Evolutionary conservation across 2,888 invertebrate species (phyloP).

Genomic region (Scaptomyza flava): DNA sequence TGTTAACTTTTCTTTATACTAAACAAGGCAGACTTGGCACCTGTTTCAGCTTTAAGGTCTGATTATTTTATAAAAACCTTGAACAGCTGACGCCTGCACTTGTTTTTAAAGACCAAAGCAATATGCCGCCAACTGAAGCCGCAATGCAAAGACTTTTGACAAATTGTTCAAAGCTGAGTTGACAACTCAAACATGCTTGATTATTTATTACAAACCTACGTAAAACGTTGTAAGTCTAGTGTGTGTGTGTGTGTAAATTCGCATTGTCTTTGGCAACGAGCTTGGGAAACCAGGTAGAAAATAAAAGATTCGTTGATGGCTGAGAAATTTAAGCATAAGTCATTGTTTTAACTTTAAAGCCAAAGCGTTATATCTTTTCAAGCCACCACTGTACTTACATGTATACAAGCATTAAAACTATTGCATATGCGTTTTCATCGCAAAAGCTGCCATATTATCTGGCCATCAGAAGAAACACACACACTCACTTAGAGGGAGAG

Average conservation of each 20-base stretch:
- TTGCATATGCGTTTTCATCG: conserved; percentile 19
- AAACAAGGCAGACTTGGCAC: conserved; percentile 6
- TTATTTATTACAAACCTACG: conserved; percentile 65
- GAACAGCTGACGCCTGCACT: conserved; percentile 19
- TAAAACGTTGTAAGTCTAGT: conserved; percentile 13
- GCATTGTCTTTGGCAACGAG: conserved; percentile 5
- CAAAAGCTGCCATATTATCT: conserved; percentile 36
- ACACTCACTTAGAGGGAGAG: background rate
- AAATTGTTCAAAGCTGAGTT: conserved; percentile 71
- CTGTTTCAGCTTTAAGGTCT: conserved; percentile 7
- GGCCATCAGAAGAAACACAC: conserved; percentile 14
- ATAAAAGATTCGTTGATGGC: background rate
- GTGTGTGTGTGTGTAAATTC: conserved; percentile 4
- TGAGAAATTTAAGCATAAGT: background rate
- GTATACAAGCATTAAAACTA: conserved; percentile 14
- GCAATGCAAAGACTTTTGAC: conserved; percentile 62
- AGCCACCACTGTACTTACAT: background rate
- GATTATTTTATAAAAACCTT: conserved; percentile 16
- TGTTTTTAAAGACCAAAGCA: conserved; percentile 43
- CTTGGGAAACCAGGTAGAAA: conserved; percentile 31
- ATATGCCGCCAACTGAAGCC: conserved; percentile 40
- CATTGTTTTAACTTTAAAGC: background rate
- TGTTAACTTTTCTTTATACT: conserved; percentile 17
- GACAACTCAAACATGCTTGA: conserved; percentile 68
- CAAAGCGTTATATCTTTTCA: background rate